These are phyloP conservation scores for Chironomus striatipennis DNA, from an alignment of 1,140 invertebrate genomes.

Conservation along the genomic window DNA sequence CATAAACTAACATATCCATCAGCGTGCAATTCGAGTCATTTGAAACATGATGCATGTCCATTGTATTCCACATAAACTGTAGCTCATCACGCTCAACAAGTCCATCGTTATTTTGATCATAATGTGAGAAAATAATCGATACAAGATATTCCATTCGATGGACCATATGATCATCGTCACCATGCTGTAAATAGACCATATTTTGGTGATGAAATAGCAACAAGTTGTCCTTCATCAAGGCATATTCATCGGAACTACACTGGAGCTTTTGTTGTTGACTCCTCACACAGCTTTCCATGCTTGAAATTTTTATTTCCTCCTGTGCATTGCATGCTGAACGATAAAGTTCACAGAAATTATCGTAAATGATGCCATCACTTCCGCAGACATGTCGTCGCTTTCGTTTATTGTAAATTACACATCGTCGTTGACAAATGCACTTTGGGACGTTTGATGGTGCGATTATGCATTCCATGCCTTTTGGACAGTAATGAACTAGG, in stretches of 20 bases:
- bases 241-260: slow-evolving; percentile 41
- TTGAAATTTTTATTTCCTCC: slow-evolving; percentile 48
- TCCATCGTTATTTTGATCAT: slow-evolving; percentile 64
- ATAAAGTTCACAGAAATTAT: slow-evolving; percentile 69
- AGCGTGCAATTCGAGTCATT: slow-evolving; percentile 50
- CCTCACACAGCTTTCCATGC: slow-evolving; percentile 36
- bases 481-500: slow-evolving; percentile 54
- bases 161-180: background rate
- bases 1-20: slow-evolving; percentile 59
- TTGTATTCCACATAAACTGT: slow-evolving; percentile 46
- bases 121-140: slow-evolving; percentile 70
- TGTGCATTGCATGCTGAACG: slow-evolving; percentile 55
- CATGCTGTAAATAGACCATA: slow-evolving; percentile 45
- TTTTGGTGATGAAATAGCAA: slow-evolving; percentile 63
- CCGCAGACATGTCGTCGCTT: slow-evolving; percentile 58
- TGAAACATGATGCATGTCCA: slow-evolving; percentile 55
- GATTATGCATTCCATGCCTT: slow-evolving; percentile 57
- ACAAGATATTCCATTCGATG: slow-evolving; percentile 64
- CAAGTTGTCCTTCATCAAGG: slow-evolving; percentile 67
- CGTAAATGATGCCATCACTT: slow-evolving; percentile 62
- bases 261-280: slow-evolving; percentile 25
- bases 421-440: slow-evolving; percentile 56
- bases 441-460: slow-evolving; percentile 42
- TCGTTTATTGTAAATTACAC: slow-evolving; percentile 41
- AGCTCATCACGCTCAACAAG: slow-evolving; percentile 58